phyloP scores from a whole-genome alignment of 1,140 invertebrate genomes.

The Hyles euphorbiae region DNA sequence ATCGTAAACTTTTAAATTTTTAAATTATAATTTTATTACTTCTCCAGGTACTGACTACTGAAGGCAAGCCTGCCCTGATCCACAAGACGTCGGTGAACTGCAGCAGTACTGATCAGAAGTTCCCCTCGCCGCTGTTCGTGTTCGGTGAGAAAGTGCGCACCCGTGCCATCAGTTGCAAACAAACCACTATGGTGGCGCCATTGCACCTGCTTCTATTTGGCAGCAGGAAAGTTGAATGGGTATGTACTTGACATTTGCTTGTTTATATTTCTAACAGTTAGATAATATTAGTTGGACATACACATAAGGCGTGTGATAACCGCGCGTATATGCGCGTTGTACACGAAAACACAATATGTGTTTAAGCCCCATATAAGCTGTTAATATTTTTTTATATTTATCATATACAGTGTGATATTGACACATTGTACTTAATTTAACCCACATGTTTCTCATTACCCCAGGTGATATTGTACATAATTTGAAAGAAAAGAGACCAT shows the following conservation, averaged over 20 bases:
- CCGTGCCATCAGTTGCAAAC: conserved; percentile 96
- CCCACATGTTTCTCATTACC: too few relatives aligned
- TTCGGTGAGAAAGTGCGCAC: conserved; percentile 99
- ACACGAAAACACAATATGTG: too few relatives aligned
- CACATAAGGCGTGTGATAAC: too few relatives aligned
- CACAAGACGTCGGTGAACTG: conserved; percentile 99
- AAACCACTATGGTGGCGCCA: conserved; percentile 97
- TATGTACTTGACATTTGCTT: conserved; percentile 32
- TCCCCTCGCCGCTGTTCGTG: conserved; percentile 96
- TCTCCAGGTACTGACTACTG: conserved; percentile 90
- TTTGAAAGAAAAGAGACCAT: too few relatives aligned
- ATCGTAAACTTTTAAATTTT: too few relatives aligned
- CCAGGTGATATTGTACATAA: too few relatives aligned
- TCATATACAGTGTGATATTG: too few relatives aligned
- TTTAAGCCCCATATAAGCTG: too few relatives aligned
- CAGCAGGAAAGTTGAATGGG: conserved; percentile 88
- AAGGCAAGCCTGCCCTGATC: conserved; percentile 94
- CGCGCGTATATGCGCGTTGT: too few relatives aligned
- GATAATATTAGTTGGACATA: too few relatives aligned
- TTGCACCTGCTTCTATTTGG: conserved; percentile 95
- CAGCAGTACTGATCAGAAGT: conserved; percentile 87
- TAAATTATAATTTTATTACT: not conserved
- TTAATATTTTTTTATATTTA: too few relatives aligned
- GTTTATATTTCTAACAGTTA: not conserved
- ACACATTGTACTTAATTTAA: too few relatives aligned